Conservation (phyloP, 64 coral and sea anemone genomes). For the Stichodactyla mertensii region DNA sequence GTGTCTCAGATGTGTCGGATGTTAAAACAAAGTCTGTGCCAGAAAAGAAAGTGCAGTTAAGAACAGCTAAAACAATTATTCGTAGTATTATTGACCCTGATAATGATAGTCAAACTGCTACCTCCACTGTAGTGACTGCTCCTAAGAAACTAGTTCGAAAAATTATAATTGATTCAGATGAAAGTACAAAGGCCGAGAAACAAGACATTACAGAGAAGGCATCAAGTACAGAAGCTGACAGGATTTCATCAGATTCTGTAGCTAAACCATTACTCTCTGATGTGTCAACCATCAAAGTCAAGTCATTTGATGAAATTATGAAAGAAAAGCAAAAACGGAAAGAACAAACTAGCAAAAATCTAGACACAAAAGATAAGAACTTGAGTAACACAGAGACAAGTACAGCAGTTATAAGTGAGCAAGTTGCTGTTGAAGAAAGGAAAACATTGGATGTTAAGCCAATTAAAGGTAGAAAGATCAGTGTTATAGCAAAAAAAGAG, state of each 20-base stretch:
- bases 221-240: neutral
- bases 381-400: neutral
- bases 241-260: neutral
- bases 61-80: slow-evolving; percentile 5
- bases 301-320: slow-evolving; percentile 86
- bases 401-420: neutral
- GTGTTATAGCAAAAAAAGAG: neutral
- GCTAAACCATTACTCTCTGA: neutral
- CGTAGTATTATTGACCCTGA: slow-evolving; percentile 10
- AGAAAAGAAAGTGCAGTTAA: slow-evolving; percentile 13
- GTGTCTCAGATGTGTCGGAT: neutral
- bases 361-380: neutral
- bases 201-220: neutral
- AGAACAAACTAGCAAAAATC: neutral
- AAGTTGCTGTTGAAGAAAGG: neutral
- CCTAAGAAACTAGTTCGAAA: slow-evolving; percentile 24
- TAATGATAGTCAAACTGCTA: neutral
- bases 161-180: neutral
- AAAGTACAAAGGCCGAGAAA: neutral
- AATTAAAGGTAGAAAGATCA: neutral
- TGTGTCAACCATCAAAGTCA: slow-evolving; percentile 26
- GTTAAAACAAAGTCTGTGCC: neutral
- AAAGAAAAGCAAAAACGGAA: slow-evolving; percentile 51
- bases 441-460: neutral
- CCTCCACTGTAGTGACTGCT: neutral